Evolutionary conservation across 1,140 invertebrate genomes (phyloP).

Genomic region (Cherax destructor): DNA sequence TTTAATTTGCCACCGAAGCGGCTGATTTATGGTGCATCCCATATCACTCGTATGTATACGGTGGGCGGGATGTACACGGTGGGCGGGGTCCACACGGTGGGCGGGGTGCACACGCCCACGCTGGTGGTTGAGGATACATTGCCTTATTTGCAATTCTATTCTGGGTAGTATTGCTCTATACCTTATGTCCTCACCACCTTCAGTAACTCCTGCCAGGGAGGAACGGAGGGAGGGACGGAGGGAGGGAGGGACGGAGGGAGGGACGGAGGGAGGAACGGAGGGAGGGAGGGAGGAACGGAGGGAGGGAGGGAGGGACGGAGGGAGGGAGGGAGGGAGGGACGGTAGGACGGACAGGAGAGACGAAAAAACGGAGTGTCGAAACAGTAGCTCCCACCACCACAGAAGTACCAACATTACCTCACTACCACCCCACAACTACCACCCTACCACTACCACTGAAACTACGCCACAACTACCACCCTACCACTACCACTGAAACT

Average conservation of each 20-base stretch:
- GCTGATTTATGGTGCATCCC: too few species aligned
- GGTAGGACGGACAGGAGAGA: not conserved
- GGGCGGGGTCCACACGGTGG: not conserved
- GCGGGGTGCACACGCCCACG: not conserved
- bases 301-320: not conserved
- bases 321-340: not conserved
- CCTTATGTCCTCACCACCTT: constrained; percentile 2
- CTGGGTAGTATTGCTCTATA: not conserved
- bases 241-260: not conserved
- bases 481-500: too few species aligned
- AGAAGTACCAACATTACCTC: not conserved
- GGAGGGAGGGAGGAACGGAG: too few species aligned
- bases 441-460: too few species aligned
- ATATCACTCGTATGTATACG: not conserved
- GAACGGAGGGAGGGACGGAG: not conserved
- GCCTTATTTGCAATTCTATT: constrained; percentile 17
- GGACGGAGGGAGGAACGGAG: not conserved
- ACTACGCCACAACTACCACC: too few species aligned
- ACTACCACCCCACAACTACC: too few species aligned
- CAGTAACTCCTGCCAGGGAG: not conserved
- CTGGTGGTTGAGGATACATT: not conserved
- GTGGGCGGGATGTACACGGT: not conserved
- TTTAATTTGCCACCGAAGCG: too few species aligned
- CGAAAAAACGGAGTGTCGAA: not conserved
- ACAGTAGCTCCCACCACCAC: not conserved